Percentiles rank a stretch among this genome's conserved stretches.
Evolutionary conservation across 2,888 invertebrate species (phyloP).

Genomic region (Selenia dentaria): DNA sequence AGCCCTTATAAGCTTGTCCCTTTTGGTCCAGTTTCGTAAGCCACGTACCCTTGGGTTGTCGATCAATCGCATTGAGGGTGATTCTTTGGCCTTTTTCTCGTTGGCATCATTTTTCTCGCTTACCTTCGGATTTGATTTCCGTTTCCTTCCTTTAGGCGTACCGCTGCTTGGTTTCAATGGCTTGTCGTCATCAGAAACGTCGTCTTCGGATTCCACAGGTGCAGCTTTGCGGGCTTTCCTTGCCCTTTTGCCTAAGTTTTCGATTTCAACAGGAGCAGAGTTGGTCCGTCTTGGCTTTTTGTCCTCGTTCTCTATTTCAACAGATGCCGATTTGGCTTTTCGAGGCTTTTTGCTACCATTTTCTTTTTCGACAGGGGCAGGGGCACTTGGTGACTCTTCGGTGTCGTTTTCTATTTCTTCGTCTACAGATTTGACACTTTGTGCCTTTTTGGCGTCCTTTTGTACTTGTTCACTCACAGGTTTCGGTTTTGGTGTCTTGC

Average conservation of each 20-base stretch:
- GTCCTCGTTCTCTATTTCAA: no score
- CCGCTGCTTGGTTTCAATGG: conserved; percentile 34
- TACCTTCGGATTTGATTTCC: conserved; percentile 32
- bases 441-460: no score
- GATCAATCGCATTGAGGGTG: not conserved
- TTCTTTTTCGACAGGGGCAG: no score
- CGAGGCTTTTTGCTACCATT: no score
- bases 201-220: conserved; percentile 33
- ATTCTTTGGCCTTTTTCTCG: not conserved
- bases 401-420: not conserved
- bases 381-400: not conserved
- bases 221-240: no score
- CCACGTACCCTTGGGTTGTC: not conserved
- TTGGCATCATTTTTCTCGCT: conserved; percentile 51
- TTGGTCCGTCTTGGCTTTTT: no score
- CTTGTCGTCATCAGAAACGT: conserved; percentile 36
- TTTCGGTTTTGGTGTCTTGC: no score
- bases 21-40: not conserved
- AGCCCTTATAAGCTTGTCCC: not conserved
- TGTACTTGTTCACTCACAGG: no score
- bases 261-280: no score
- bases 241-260: no score
- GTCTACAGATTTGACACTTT: not conserved
- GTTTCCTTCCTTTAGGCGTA: conserved; percentile 38
- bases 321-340: no score